phyloP scores from a whole-genome alignment of 2,113 vertebrate species.

The Pleuronectes platessa region DNA sequence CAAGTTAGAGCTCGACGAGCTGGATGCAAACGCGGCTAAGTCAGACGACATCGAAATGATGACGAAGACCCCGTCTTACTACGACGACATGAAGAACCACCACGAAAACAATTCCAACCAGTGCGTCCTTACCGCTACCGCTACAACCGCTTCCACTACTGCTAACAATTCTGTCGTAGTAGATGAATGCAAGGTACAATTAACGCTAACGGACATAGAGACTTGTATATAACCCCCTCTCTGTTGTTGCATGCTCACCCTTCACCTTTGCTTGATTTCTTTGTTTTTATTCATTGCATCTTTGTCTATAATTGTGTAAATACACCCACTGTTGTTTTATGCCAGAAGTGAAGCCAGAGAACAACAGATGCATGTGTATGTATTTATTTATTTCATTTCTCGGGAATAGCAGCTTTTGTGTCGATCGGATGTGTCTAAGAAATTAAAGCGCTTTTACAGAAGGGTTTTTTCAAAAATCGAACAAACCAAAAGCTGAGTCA shows the following conservation, averaged over 20 bases:
- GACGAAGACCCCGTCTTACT: conserved; percentile 94
- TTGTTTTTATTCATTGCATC: conserved; percentile 61
- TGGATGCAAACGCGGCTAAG: conserved; percentile 89
- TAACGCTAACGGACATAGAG: conserved; percentile 93
- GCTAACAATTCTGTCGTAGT: conserved; percentile 96
- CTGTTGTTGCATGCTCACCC: conserved; percentile 79
- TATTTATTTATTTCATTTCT: conserved; percentile 35
- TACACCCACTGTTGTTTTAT: conserved; percentile 37
- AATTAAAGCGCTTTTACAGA: neutral
- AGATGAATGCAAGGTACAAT: conserved; percentile 99
- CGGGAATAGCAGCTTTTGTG: conserved; percentile 82
- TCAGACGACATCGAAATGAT: conserved; percentile 96
- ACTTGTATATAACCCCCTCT: conserved; percentile 88
- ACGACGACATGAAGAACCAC: conserved; percentile 97
- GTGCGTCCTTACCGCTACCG: conserved; percentile 89
- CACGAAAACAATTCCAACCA: conserved; percentile 99
- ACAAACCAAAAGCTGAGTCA: too few relatives aligned
- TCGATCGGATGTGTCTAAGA: conserved; percentile 34
- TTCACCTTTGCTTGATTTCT: conserved; percentile 61
- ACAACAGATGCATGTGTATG: conserved; percentile 50
- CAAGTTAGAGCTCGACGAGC: conserved; percentile 91
- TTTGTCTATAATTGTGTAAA: conserved; percentile 62
- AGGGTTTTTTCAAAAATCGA: neutral
- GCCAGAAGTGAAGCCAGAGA: conserved; percentile 43
- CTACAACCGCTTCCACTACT: conserved; percentile 73